Conservation (phyloP, 2,113 vertebrate genomes). For the Corythoichthys intestinalis region DNA sequence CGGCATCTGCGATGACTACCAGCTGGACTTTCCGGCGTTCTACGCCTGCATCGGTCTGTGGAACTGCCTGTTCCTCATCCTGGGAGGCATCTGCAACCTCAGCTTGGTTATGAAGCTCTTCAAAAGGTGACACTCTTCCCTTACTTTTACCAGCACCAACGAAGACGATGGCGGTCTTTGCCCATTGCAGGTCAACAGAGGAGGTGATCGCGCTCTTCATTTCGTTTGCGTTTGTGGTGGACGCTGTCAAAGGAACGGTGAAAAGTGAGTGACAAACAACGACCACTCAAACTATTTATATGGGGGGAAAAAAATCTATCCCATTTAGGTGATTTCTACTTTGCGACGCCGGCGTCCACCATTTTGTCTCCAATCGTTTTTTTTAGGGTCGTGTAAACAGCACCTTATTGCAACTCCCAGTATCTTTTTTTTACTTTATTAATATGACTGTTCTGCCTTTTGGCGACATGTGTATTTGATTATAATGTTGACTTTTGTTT, state of each 20-base stretch:
- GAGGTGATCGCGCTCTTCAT: slow-evolving; percentile 98
- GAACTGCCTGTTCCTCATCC: slow-evolving; percentile 93
- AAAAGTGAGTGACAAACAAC: slow-evolving; percentile 81
- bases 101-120: slow-evolving; percentile 96
- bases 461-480: too few species aligned
- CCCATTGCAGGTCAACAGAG: slow-evolving; percentile 83
- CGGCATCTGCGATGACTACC: slow-evolving; percentile 92
- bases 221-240: slow-evolving; percentile 90
- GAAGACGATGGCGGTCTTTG: background rate
- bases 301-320: too few species aligned
- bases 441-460: too few species aligned
- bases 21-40: slow-evolving; percentile 90
- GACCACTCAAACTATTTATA: too few species aligned
- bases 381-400: too few species aligned
- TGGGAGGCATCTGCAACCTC: slow-evolving; percentile 91
- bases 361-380: too few species aligned
- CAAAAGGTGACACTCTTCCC: slow-evolving; percentile 78
- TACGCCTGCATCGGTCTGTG: slow-evolving; percentile 97
- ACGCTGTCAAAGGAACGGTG: slow-evolving; percentile 90
- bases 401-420: too few species aligned
- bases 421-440: too few species aligned
- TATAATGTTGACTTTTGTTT: too few species aligned
- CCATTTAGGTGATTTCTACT: too few species aligned
- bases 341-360: too few species aligned
- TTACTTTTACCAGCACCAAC: background rate